Base-by-base conservation (phyloP, 2,113 vertebrate species). In the Sceloporus tristichus region DNA sequence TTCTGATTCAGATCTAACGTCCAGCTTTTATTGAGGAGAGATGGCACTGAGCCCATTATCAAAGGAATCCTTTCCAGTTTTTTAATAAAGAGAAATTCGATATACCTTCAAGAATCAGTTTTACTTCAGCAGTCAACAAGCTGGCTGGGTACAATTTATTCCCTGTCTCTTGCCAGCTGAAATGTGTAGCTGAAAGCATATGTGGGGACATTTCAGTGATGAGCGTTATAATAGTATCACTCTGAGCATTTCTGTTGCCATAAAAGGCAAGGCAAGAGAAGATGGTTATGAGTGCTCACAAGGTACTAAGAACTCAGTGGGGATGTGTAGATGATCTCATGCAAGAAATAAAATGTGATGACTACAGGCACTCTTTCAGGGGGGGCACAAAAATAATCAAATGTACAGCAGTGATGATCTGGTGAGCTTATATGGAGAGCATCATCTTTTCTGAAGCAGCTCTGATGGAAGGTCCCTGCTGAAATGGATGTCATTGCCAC, bases 171-270 rank as follows among this genome's bases (percentile, higher is more conserved):
- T 85, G 74, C 34, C 56, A 62, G 53, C 3, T 34, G 71, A 76
- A 85, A 74, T 85, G 53, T 62, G 21, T 62, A 11, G 16, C 34
- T 85, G 38, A 85, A 75, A 56, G 68, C 53, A n/a, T n/a, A 14
- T 40, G 25, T 75, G 34, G 38, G 48, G 48, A 34, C 42, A 56
- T 34, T 71, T 68, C 21, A 40, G 19, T 54, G 34, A 79, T 86
- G 65, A 70, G 16, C 27, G 34, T 71, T 54, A 48, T 81, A 25
- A 79, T 68, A 79, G 14, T 53, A 79, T 68, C 19, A 5, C 75
- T 86, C 42, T 25, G 11, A 42, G 77, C 66, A 70, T 86, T n/a
- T 86, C 29, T 54, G 23, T 79, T 79, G 62, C 75, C 16, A 34
- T 70, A 68, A 79, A 79, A 86, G 76, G 65, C 85, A 54, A 79